These are phyloP conservation scores for Napeogenes inachia DNA, from an alignment of 2,888 invertebrate species.

Conservation along the genomic window DNA sequence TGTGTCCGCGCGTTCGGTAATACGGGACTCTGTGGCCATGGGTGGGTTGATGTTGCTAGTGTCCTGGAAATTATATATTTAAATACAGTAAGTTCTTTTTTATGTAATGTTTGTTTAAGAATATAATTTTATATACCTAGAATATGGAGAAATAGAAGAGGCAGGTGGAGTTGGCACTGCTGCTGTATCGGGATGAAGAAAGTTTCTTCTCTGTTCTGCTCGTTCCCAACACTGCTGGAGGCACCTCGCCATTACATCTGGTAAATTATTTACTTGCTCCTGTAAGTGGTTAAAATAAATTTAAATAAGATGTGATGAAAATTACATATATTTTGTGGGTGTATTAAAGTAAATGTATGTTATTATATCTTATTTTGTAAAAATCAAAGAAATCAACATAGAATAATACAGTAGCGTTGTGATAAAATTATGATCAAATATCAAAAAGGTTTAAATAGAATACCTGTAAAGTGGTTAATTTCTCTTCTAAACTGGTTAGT, in stretches of 20 bases:
- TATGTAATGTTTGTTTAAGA: neutral
- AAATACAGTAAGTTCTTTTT: neutral
- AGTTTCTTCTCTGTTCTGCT: slow-evolving; percentile 88
- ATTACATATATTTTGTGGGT: no score
- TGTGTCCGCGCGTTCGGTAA: slow-evolving; percentile 84
- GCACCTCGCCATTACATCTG: slow-evolving; percentile 87
- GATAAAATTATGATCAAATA: neutral
- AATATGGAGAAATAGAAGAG: slow-evolving; percentile 77
- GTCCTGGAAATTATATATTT: slow-evolving; percentile 60
- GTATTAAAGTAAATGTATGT: no score
- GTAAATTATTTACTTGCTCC: slow-evolving; percentile 90
- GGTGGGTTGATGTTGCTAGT: slow-evolving; percentile 80
- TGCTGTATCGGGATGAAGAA: slow-evolving; percentile 92
- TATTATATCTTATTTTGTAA: no score
- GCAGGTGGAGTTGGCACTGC: slow-evolving; percentile 78
- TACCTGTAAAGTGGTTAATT: slow-evolving; percentile 89
- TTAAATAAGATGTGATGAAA: neutral
- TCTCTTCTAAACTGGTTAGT: slow-evolving; percentile 94
- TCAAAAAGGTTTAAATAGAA: slow-evolving; percentile 19
- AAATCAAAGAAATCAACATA: neutral
- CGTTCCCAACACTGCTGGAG: slow-evolving; percentile 87
- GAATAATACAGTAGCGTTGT: neutral
- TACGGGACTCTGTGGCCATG: slow-evolving; percentile 89
- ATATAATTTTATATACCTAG: slow-evolving; percentile 59
- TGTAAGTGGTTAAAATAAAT: slow-evolving; percentile 39